phyloP scores from a whole-genome alignment of 2,797 vertebrate species.

The Danio aesculapii region DNA sequence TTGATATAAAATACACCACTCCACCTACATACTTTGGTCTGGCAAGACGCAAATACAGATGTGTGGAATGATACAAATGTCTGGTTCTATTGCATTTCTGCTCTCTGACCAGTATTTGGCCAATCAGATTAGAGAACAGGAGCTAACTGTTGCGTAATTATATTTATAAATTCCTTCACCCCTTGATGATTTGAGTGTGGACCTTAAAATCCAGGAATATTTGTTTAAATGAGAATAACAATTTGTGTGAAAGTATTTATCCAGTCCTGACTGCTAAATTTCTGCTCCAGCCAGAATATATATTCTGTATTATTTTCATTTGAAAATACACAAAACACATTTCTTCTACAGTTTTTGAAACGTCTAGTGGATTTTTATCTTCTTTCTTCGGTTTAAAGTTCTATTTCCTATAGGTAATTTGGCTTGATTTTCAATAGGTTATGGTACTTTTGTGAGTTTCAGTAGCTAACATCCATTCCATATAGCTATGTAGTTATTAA shows the following conservation, averaged over 20 bases:
- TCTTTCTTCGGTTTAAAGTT: not conserved
- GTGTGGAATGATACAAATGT: too few species aligned
- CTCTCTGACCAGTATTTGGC: not conserved
- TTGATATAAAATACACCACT: not conserved
- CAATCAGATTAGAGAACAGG: not conserved
- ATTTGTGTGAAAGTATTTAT: constrained; percentile 8
- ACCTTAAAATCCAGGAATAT: not conserved
- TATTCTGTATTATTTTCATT: not conserved
- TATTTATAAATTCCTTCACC: constrained; percentile 2
- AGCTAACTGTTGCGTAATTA: not conserved
- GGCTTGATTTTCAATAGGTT: constrained; percentile 11
- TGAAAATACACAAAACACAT: not conserved
- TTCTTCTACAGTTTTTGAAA: not conserved
- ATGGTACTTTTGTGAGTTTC: constrained; percentile 24
- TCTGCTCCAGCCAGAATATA: not conserved
- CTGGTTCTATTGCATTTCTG: too few species aligned
- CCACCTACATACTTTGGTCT: not conserved
- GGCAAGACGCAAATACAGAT: not conserved
- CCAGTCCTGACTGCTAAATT: not conserved
- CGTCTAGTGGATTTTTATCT: not conserved
- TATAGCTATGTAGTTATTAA: constrained; percentile 31
- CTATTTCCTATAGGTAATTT: not conserved
- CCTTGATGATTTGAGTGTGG: not conserved
- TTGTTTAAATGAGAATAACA: not conserved
- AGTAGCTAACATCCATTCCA: constrained; percentile 12